Conservation (phyloP, 2,797 vertebrate species). For the Sternotherus odoratus region DNA sequence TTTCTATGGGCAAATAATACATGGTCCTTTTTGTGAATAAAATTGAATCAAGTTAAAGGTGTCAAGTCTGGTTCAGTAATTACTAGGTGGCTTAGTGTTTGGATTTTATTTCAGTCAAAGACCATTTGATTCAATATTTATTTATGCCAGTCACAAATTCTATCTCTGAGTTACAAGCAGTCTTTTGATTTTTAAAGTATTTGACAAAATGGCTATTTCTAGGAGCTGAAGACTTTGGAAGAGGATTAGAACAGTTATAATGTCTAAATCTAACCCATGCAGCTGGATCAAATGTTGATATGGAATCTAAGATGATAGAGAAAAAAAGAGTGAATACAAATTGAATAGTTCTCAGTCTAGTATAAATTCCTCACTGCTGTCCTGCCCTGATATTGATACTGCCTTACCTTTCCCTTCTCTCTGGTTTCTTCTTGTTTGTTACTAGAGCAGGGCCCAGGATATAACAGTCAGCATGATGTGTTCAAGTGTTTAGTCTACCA, state of each 20-base stretch:
- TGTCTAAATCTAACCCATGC: background rate
- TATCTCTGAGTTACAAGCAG: constrained; percentile 4
- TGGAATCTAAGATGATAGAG: background rate
- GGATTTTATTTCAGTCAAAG: constrained; percentile 1
- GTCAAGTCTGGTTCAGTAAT: constrained; percentile 5
- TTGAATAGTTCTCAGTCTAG: background rate
- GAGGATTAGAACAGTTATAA: background rate
- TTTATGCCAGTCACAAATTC: constrained; percentile 22
- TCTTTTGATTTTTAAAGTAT: constrained; percentile 23
- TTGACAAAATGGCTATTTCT: constrained; percentile 12
- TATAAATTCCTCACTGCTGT: background rate
- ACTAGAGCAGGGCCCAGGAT: background rate
- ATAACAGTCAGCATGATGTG: background rate
- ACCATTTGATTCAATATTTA: constrained; percentile 20
- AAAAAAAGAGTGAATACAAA: background rate
- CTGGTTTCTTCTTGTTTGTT: background rate
- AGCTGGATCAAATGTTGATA: background rate
- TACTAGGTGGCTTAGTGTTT: constrained; percentile 11
- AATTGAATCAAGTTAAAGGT: background rate
- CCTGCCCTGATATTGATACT: background rate
- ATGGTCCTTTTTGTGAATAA: constrained; percentile 7
- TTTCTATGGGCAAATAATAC: background rate
- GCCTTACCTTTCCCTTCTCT: background rate
- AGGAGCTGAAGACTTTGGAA: background rate
- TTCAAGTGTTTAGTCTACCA: background rate